A percentile compares a stretch with the other conserved stretches of the same genome.
Conservation (phyloP, 2,888 invertebrate species). For the Apamea sordens region DNA sequence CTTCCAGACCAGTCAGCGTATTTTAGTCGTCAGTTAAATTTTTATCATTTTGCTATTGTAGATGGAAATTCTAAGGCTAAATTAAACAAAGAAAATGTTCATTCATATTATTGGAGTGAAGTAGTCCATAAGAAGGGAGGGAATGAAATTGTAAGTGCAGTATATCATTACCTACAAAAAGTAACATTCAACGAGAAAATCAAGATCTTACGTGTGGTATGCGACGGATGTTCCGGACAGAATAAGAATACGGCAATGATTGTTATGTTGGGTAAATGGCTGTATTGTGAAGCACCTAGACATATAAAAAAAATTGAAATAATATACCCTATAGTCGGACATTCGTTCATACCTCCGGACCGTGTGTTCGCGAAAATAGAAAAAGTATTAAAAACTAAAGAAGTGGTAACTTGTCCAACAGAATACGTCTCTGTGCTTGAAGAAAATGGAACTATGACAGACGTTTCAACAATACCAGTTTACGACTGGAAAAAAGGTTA, state of each 20-base stretch:
- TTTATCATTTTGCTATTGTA: conserved; percentile 73
- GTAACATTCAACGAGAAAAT: neutral
- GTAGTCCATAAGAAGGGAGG: neutral
- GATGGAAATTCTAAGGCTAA: conserved; percentile 47
- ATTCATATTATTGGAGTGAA: conserved; percentile 8
- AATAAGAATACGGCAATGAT: conserved; percentile 17
- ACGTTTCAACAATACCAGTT: conserved; percentile 5
- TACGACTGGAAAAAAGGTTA: conserved; percentile 5
- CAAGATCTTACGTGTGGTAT: neutral
- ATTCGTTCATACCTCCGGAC: conserved; percentile 12
- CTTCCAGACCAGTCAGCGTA: no score
- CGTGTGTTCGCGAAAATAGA: conserved; percentile 44
- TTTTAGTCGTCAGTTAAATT: conserved; percentile 27
- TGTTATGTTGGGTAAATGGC: conserved; percentile 11
- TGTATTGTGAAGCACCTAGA: conserved; percentile 7
- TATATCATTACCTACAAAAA: neutral
- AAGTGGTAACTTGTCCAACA: neutral
- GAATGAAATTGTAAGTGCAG: conserved; percentile 8
- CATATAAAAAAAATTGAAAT: conserved; percentile 23
- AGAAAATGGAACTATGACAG: neutral
- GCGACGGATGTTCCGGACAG: conserved; percentile 5
- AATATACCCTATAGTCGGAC: conserved; percentile 58
- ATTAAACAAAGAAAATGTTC: conserved; percentile 2
- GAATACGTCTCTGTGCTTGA: neutral
- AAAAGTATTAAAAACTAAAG: conserved; percentile 24